Evolutionary conservation across 2,113 vertebrate species (phyloP), one percentile per base, ranked within the genome.

Genomic region (Dicerorhinus sumatrensis): DNA sequence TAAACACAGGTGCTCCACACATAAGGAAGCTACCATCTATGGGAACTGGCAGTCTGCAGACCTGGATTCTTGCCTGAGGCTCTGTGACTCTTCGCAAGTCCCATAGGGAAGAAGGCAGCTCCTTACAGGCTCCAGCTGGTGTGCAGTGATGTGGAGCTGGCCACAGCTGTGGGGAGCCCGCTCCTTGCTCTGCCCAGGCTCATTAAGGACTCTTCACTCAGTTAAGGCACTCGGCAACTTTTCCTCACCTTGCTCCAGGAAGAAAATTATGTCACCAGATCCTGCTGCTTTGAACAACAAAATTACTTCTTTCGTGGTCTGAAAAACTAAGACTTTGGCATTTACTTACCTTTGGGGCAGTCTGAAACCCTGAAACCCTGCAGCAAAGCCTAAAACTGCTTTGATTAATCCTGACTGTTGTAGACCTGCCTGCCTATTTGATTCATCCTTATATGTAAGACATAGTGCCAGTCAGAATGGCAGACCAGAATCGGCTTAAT

Each of bases 191-290:
- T 7, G 1, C 62, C 46, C 14, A 36, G 13, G 16, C 2, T 63
- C 65, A 83, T 8, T 18, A n/a, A 88, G 42, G 48, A 82, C 54
- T 62, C 29, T 42, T 27, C 33, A 60, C 13, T 95, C 56, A 72
- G n/a, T 72, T 91, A 87, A 89, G 69, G 21, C 60, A 33, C 23
- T 91, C n/a, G 1, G 9, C 16, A 65, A 48, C 29, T 89, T 48
- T 17, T 31, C n/a, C 31, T 36, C 14, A 58, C 73, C 54, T 92
- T 94, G 69, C 23, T 39, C 33, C 27, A 58, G 58, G 76, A 97
- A 77, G 73, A 81, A 92, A 94, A 92, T 36, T 31, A 69, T 76
- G 31, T 75, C 60, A 79, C 27, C 31, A 94, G 60, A 89, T 56
- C 31, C 12, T 36, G 39, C 67, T 63, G 48, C 65, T 89, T 89